Conservation (phyloP, 2,888 invertebrate genomes). For the Drosophila kokeensis region DNA sequence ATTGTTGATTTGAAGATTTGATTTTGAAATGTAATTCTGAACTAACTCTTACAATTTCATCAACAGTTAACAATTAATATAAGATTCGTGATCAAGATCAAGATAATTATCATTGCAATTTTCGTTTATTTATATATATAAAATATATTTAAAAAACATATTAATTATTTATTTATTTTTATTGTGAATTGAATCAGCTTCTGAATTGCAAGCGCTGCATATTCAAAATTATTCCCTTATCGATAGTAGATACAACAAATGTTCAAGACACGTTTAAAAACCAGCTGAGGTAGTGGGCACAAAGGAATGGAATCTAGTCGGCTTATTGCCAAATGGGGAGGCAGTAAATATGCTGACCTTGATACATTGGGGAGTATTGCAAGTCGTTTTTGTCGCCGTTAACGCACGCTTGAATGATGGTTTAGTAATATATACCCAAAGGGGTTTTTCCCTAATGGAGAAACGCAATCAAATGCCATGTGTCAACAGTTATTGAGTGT, state of each 20-base stretch:
- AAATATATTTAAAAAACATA: neutral
- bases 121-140: rapidly evolving
- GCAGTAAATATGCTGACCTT: conserved; percentile 14
- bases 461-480: conserved; percentile 63
- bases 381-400: conserved; percentile 32
- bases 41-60: neutral
- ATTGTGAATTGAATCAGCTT: neutral
- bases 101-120: neutral
- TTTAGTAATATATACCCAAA: conserved; percentile 23
- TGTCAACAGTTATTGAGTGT: conserved; percentile 58
- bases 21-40: neutral
- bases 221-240: neutral
- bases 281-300: neutral
- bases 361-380: conserved; percentile 22
- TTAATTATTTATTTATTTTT: neutral
- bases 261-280: neutral
- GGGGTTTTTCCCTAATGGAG: conserved; percentile 42
- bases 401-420: conserved; percentile 8
- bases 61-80: neutral
- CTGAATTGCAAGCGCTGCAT: neutral
- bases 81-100: neutral
- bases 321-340: conserved; percentile 7
- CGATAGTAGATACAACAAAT: neutral
- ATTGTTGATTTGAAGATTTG: too few species aligned
- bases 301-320: neutral